Conservation (phyloP, 1,140 invertebrate species). For the Camponotus pennsylvanicus region DNA sequence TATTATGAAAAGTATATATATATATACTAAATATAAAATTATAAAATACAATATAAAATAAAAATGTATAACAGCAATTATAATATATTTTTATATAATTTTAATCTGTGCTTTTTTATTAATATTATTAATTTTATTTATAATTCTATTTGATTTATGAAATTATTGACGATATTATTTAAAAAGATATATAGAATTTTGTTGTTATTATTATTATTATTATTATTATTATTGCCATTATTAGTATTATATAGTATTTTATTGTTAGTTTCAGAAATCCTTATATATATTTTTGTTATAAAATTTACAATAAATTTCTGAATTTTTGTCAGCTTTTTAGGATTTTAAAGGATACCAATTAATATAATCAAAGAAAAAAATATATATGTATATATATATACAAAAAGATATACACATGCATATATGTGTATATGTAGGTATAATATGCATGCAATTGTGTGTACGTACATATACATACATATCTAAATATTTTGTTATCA, state of each 20-base stretch:
- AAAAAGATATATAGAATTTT: conserved; percentile 7
- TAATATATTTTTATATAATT: background rate
- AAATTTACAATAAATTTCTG: background rate
- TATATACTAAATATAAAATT: background rate
- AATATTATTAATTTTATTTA: conserved; percentile 10
- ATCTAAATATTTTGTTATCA: conserved; percentile 61
- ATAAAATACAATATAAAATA: conserved; percentile 20
- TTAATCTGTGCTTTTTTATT: background rate
- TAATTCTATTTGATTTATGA: background rate
- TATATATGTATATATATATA: conserved; percentile 49
- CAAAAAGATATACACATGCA: conserved; percentile 14
- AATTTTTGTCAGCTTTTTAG: conserved; percentile 25
- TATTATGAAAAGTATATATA: conserved; percentile 5
- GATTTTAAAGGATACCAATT: conserved; percentile 46
- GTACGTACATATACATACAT: conserved; percentile 37
- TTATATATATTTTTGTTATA: background rate
- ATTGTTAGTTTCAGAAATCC: background rate
- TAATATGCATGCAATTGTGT: background rate
- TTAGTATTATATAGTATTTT: background rate
- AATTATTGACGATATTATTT: conserved; percentile 4
- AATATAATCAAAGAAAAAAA: conserved; percentile 59
- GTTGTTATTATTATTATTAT: conserved; percentile 6
- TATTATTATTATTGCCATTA: conserved; percentile 2
- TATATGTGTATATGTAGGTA: conserved; percentile 24
- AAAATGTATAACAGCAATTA: conserved; percentile 9